Evolutionary conservation across 1,140 invertebrate species (phyloP).

Genomic region (Hirudo medicinalis): DNA sequence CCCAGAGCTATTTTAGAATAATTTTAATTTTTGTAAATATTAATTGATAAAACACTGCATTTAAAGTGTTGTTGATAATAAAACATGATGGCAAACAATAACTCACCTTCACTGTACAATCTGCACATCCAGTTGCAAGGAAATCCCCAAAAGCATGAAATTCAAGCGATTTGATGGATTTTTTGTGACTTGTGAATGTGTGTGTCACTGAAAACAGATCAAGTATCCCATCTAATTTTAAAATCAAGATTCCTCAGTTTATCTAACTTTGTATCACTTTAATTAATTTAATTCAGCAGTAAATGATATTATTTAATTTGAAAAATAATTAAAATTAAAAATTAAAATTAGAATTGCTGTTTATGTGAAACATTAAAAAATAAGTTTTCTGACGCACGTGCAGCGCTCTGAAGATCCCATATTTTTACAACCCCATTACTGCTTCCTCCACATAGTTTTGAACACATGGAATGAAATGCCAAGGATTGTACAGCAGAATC

Average conservation of each 20-base stretch:
- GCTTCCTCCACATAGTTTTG: slow-evolving; percentile 85
- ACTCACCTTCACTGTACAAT: slow-evolving; percentile 65
- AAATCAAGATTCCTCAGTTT: too few species aligned
- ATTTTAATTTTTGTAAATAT: neutral
- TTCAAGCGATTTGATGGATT: slow-evolving; percentile 74
- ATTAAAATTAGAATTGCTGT: neutral
- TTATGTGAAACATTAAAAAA: neutral
- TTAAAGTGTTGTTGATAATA: neutral
- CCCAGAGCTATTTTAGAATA: slow-evolving; percentile 50
- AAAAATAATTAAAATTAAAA: too few species aligned
- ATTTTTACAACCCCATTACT: slow-evolving; percentile 81
- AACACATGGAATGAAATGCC: slow-evolving; percentile 80
- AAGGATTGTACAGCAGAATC: slow-evolving; percentile 84
- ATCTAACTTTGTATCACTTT: too few species aligned
- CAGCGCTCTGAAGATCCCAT: slow-evolving; percentile 88
- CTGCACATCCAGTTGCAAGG: slow-evolving; percentile 77
- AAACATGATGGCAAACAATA: neutral
- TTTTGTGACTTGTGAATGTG: slow-evolving; percentile 82
- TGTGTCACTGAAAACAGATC: slow-evolving; percentile 51
- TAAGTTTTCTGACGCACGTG: slow-evolving; percentile 41
- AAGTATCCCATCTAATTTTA: too few species aligned
- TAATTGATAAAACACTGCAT: slow-evolving; percentile 12
- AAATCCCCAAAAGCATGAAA: slow-evolving; percentile 96
- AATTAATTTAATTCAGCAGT: neutral
- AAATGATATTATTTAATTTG: neutral